phyloP scores from a whole-genome alignment of 2,113 vertebrate genomes.

The Narcine bancroftii region DNA sequence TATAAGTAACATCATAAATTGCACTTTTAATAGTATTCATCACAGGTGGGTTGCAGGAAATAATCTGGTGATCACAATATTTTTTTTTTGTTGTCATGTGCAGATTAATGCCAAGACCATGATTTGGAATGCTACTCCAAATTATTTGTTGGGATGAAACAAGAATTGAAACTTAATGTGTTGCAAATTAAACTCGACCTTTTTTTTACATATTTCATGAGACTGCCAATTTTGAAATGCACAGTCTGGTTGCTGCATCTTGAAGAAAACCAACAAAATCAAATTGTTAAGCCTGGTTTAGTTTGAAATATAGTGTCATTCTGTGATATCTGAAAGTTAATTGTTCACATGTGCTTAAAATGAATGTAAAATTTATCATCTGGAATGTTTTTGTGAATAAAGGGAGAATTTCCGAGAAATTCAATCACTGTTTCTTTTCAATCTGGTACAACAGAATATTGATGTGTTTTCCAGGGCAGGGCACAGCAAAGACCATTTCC shows the following conservation, averaged over 20 bases:
- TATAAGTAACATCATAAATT: neutral
- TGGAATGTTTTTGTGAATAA: neutral
- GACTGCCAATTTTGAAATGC: neutral
- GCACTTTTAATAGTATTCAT: constrained; percentile 5
- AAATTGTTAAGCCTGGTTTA: neutral
- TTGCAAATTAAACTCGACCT: neutral
- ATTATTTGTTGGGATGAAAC: neutral
- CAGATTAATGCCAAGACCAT: neutral
- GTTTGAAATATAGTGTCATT: neutral
- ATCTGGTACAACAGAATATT: too few species aligned
- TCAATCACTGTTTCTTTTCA: too few species aligned
- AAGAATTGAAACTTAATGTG: neutral
- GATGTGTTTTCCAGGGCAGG: too few species aligned
- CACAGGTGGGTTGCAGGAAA: neutral
- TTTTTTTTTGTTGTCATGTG: neutral
- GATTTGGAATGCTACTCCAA: neutral
- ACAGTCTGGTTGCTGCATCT: neutral
- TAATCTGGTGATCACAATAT: neutral
- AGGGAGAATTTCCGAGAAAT: neutral
- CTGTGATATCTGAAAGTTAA: neutral
- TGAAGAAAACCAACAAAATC: neutral
- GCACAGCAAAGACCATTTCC: neutral
- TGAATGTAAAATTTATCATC: neutral
- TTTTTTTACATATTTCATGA: neutral
- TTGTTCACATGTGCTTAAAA: neutral